phyloP scores from a whole-genome alignment of 2,797 vertebrate species.

The Cuniculus paca region DNA sequence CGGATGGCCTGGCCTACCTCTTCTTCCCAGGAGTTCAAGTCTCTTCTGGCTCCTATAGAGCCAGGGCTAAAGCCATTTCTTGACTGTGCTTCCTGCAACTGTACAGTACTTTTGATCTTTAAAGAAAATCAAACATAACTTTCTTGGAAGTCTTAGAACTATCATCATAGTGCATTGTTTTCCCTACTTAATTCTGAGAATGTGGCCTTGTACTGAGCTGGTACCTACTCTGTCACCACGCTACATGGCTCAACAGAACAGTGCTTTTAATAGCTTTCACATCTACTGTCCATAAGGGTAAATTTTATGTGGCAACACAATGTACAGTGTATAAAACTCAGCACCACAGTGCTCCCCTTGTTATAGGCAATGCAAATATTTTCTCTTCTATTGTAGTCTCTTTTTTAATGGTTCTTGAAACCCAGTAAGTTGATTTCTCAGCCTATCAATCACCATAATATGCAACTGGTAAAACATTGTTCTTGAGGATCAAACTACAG shows the following conservation, averaged over 20 bases:
- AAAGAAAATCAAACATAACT: not conserved
- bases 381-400: not conserved
- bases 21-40: not conserved
- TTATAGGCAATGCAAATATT: not conserved
- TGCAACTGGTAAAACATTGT: not conserved
- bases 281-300: not conserved
- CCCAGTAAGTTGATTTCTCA: not conserved
- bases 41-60: not conserved
- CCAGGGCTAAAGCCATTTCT: not conserved
- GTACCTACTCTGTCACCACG: not conserved
- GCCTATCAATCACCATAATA: not conserved
- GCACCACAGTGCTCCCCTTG: too few species aligned
- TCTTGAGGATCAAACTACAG: not conserved
- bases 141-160: not conserved
- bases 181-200: conserved; percentile 16
- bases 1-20: not conserved
- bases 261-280: not conserved
- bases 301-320: not conserved
- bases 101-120: not conserved
- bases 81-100: not conserved
- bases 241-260: not conserved
- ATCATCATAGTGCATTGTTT: not conserved
- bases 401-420: not conserved
- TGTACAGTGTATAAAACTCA: not conserved
- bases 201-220: not conserved